A percentile compares a stretch with the other conserved stretches of the same genome.
Conservation (phyloP, 2,797 vertebrate genomes). For the Ctenopoma kingsleyae region DNA sequence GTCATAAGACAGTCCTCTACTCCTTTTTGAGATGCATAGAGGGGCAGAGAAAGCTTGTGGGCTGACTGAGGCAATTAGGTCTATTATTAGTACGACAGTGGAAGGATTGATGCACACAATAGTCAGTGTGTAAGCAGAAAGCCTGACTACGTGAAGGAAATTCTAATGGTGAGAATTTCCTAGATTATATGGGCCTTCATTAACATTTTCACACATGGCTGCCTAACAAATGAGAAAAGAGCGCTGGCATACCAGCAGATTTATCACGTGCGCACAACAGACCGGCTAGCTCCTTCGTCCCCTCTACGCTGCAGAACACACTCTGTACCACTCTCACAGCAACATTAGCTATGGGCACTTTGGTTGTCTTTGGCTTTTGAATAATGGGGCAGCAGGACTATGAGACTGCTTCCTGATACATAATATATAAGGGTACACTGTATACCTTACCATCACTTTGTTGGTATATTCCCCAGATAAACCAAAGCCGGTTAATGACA, state of each 20-base stretch:
- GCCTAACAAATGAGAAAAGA: slow-evolving; percentile 96
- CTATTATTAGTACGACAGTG: slow-evolving; percentile 89
- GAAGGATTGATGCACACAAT: slow-evolving; percentile 90
- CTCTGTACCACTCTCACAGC: slow-evolving; percentile 58
- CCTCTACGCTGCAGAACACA: slow-evolving; percentile 59
- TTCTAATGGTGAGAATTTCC: slow-evolving; percentile 91
- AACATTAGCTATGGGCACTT: slow-evolving; percentile 67
- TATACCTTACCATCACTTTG: slow-evolving; percentile 50
- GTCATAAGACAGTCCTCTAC: slow-evolving; percentile 73
- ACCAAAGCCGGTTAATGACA: slow-evolving; percentile 41
- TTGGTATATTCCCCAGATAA: slow-evolving; percentile 27
- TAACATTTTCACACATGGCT: slow-evolving; percentile 98
- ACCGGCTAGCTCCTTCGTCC: slow-evolving; percentile 69
- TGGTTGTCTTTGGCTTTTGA: slow-evolving; percentile 64
- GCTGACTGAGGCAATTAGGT: slow-evolving; percentile 88
- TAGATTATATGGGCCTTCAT: slow-evolving; percentile 95
- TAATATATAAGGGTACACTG: slow-evolving; percentile 59
- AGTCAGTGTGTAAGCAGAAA: slow-evolving; percentile 89
- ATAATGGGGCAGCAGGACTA: slow-evolving; percentile 61
- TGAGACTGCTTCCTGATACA: slow-evolving; percentile 46
- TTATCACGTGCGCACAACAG: slow-evolving; percentile 84
- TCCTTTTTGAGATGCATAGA: slow-evolving; percentile 77
- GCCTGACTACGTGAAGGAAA: slow-evolving; percentile 90
- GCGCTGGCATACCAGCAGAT: slow-evolving; percentile 88
- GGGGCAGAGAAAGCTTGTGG: slow-evolving; percentile 86